phyloP scores from a whole-genome alignment of 2,113 vertebrate species.

The Melanostigma gelatinosum region DNA sequence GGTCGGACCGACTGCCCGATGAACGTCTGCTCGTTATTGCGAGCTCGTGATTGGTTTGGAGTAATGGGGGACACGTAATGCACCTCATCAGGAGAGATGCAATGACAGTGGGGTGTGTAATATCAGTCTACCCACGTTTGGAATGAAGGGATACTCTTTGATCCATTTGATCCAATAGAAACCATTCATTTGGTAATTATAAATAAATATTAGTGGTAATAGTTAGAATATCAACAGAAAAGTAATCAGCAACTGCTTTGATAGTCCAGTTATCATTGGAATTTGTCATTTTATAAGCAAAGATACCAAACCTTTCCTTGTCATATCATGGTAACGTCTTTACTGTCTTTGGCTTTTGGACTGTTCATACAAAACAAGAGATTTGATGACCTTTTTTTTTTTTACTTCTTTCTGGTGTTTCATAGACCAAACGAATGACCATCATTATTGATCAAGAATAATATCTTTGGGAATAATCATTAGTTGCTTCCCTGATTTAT shows the following conservation, averaged over 20 bases:
- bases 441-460: not conserved
- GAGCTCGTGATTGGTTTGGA: not conserved
- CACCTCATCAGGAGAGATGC: not conserved
- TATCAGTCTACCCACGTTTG: not conserved
- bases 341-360: not conserved
- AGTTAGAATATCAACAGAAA: not conserved
- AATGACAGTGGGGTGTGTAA: not conserved
- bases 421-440: not conserved
- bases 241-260: not conserved
- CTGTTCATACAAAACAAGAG: not conserved
- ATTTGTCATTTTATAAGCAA: not conserved
- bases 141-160: not conserved
- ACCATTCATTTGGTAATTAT: too few relatives aligned
- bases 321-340: not conserved
- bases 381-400: not conserved
- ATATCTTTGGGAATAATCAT: not conserved
- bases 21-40: not conserved
- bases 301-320: not conserved
- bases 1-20: constrained; percentile 3
- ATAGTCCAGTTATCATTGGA: not conserved
- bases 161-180: not conserved
- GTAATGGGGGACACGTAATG: not conserved
- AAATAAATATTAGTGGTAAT: too few relatives aligned
- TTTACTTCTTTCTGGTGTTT: not conserved
- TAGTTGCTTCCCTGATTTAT: not conserved